A percentile compares a stretch with the other conserved stretches of the same genome.
Conservation (phyloP, 2,113 vertebrate species). For the Lepus europaeus region DNA sequence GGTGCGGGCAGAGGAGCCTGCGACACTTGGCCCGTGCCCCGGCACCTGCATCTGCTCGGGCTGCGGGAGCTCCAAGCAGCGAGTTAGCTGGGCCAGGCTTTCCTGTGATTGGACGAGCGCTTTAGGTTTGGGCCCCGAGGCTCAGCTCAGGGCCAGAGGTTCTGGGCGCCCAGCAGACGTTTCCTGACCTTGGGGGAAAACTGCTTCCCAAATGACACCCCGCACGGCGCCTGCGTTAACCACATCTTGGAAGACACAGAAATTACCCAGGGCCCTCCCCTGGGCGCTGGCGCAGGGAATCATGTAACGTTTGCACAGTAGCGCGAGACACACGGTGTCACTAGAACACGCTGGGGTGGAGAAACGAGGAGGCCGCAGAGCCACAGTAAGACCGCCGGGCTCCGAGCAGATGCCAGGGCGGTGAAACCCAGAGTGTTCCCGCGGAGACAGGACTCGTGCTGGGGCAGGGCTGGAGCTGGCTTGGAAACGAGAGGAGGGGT, state of each 20-base stretch:
- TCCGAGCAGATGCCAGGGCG: conserved; percentile 73
- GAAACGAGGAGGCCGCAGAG: neutral
- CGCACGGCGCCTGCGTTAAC: conserved; percentile 42
- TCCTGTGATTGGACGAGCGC: rapidly evolving
- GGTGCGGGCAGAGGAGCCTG: rapidly evolving
- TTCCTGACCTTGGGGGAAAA: conserved; percentile 65
- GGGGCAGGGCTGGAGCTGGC: neutral
- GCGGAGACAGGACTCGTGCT: conserved; percentile 49
- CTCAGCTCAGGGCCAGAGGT: rapidly evolving
- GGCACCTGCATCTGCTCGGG: rapidly evolving
- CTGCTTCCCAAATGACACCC: conserved; percentile 75
- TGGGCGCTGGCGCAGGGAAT: neutral
- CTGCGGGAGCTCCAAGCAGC: neutral
- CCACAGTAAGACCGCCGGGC: conserved; percentile 34
- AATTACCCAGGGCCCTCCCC: conserved; percentile 60
- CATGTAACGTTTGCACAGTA: conserved; percentile 52
- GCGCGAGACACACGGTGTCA: conserved; percentile 69
- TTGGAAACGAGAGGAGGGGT: neutral
- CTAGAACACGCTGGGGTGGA: conserved; percentile 64
- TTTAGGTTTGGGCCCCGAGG: neutral
- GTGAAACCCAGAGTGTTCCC: conserved; percentile 65
- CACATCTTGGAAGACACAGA: neutral
- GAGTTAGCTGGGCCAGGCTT: neutral
- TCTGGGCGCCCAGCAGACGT: neutral
- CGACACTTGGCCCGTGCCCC: neutral